phyloP scores from a whole-genome alignment of 2,797 vertebrate species.

The Semotilus atromaculatus region DNA sequence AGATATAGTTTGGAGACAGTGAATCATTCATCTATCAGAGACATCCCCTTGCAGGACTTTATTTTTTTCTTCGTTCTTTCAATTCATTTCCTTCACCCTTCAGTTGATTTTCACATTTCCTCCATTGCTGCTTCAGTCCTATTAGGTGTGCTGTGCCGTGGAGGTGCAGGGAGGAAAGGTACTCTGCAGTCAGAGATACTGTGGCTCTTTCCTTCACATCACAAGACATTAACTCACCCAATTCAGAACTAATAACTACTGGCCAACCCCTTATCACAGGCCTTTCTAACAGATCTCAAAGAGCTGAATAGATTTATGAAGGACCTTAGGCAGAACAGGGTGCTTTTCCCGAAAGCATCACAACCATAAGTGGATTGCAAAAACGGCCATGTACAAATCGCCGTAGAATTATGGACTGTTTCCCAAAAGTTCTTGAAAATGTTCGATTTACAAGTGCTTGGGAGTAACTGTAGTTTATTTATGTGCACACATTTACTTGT shows the following conservation, averaged over 20 bases:
- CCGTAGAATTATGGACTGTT: not conserved
- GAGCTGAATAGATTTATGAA: constrained; percentile 25
- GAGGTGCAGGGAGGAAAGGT: constrained; percentile 7
- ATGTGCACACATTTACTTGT: no score
- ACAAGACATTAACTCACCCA: constrained; percentile 26
- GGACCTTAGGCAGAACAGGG: not conserved
- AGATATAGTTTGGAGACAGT: constrained; percentile 48
- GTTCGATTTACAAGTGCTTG: not conserved
- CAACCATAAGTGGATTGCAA: not conserved
- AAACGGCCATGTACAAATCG: not conserved
- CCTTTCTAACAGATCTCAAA: constrained; percentile 30
- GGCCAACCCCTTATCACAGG: constrained; percentile 19
- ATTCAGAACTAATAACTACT: constrained; percentile 32
- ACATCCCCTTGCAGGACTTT: constrained; percentile 29
- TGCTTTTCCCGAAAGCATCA: not conserved
- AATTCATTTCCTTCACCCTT: constrained; percentile 55
- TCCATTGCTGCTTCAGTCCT: constrained; percentile 35
- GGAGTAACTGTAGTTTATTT: not conserved
- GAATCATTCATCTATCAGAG: constrained; percentile 41
- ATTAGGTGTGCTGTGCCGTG: constrained; percentile 40
- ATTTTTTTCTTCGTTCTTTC: constrained; percentile 30
- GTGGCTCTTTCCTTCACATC: constrained; percentile 33
- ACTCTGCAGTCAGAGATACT: constrained; percentile 39
- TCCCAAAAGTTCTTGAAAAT: not conserved
- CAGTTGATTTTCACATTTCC: constrained; percentile 52